Evolutionary conservation across 2,113 vertebrate genomes (phyloP), one percentile per base, ranked within the genome.

Genomic region (Aphyosemion australe): DNA sequence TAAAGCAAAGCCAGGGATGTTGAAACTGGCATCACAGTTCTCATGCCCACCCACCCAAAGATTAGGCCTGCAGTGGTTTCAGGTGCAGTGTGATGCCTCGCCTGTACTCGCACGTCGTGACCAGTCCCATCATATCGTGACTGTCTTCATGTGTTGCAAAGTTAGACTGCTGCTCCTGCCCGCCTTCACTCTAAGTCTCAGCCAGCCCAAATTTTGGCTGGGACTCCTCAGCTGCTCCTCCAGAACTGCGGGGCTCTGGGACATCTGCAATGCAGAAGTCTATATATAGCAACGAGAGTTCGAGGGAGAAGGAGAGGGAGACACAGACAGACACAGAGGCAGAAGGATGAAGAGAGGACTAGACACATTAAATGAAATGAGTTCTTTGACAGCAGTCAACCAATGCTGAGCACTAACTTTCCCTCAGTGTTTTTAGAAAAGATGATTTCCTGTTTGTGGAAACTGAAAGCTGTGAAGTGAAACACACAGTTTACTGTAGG

Each of bases 251-350:
- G 88, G 79, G 84, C 84, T 86, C 55, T 85, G 89, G 87, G 91
- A 92, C 87, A 92, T 92, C 93, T 92, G 93, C 93, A 93, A 93
- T 93, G 93, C 91, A 92, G 92, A 89, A 90, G 82, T 91, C 90
- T 92, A 92, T 88, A 91, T 92, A 91, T 93, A 93, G 91, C 82
- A 78, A 64, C 74, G 41, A 66, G 77, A 85, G 84, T 78, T 80
- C 78, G 37, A 76, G 63, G 58, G 53, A 52, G 56, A 1, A 49
- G 32, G 69, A 34, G n/a, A 54, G 8, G 19, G 15, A 74, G 32
- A 72, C 18, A 55, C 3, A 50, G 52, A 69, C 4, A 21, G 60
- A 74, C 48, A 72, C 5, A 31, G 26, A 74, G 56, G 72, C 15
- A 72, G 41, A 43, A 20, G 31, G 75, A 63, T 42, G 46, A 37